These are phyloP conservation scores for Drosophila virilis DNA, from an alignment of 1,140 invertebrate genomes.

Conservation along the genomic window DNA sequence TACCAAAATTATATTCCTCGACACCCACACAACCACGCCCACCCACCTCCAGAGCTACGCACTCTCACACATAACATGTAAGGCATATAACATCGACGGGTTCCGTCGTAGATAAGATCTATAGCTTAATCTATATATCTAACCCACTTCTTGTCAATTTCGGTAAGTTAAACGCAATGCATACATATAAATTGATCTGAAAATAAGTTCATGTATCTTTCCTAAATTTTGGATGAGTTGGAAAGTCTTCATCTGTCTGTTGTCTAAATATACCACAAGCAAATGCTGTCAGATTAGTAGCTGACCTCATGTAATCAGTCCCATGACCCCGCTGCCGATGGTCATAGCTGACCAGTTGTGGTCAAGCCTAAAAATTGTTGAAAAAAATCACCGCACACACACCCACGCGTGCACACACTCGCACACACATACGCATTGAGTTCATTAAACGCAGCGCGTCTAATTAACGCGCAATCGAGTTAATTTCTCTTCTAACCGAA, in stretches of 20 bases:
- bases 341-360: conserved; percentile 24
- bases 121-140: too few species aligned
- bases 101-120: too few species aligned
- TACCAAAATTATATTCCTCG: too few species aligned
- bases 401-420: conserved; percentile 9
- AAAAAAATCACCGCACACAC: conserved; percentile 52
- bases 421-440: conserved; percentile 32
- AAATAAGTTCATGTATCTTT: too few species aligned
- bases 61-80: too few species aligned
- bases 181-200: too few species aligned
- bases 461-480: conserved; percentile 81
- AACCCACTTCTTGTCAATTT: too few species aligned
- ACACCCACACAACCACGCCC: too few species aligned
- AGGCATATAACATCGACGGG: too few species aligned
- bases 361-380: conserved; percentile 23
- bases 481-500: conserved; percentile 77
- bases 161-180: neutral
- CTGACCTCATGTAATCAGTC: conserved; percentile 12
- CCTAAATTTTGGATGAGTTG: neutral
- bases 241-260: too few species aligned
- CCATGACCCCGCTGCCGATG: conserved; percentile 13
- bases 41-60: too few species aligned
- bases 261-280: conserved; percentile 7
- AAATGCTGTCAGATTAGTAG: conserved; percentile 3
- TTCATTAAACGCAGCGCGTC: conserved; percentile 74